These are phyloP conservation scores for Opisthocomus hoazin DNA, from an alignment of 2,113 vertebrate species.

Conservation along the genomic window DNA sequence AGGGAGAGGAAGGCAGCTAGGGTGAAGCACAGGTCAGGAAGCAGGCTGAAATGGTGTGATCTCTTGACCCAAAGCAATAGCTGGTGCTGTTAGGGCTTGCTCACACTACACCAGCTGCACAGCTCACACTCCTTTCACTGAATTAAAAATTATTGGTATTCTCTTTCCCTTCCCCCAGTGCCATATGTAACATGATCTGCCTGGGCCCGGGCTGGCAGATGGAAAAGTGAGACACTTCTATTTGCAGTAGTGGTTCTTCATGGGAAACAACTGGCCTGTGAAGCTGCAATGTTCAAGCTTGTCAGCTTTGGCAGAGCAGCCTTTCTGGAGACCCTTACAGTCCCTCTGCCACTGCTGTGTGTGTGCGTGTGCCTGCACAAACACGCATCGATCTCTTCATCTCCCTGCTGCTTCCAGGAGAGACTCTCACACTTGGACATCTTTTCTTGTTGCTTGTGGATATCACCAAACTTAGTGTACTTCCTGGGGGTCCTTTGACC, in stretches of 20 bases:
- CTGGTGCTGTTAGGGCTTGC: neutral
- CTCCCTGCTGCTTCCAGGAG: neutral
- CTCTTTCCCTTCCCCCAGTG: neutral
- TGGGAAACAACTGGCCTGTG: neutral
- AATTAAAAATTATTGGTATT: neutral
- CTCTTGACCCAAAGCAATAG: neutral
- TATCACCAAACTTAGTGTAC: neutral
- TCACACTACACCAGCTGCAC: neutral
- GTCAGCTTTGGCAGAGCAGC: neutral
- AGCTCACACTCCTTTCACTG: neutral
- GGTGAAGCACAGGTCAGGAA: slow-evolving; percentile 1
- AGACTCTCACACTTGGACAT: neutral
- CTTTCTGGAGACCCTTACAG: neutral
- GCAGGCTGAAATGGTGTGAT: neutral
- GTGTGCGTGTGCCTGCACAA: neutral
- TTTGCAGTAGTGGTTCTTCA: neutral
- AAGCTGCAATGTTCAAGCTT: neutral
- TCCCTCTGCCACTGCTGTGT: neutral
- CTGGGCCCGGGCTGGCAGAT: neutral
- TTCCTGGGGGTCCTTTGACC: neutral
- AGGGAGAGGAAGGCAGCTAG: neutral
- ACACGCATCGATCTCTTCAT: neutral
- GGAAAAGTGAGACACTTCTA: neutral
- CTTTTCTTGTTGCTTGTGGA: neutral
- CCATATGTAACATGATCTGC: neutral